Percentiles rank a stretch among this genome's conserved stretches.
phyloP scores from a whole-genome alignment of 2,113 vertebrate genomes.

The Chlamydotis undulata region DNA sequence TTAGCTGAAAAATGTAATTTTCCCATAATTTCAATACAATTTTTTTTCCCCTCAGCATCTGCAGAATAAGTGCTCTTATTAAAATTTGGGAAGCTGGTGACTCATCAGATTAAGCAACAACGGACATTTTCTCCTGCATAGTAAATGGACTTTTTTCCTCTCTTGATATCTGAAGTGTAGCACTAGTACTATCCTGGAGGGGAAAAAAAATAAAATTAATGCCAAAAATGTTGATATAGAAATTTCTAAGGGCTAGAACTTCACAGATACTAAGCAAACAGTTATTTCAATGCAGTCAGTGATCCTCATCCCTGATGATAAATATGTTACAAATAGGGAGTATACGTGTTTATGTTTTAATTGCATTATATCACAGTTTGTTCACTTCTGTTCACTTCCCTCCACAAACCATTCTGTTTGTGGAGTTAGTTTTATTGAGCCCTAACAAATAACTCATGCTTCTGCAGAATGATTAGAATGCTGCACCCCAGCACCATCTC shows the following conservation, averaged over 20 bases:
- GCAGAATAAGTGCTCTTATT: conserved; percentile 16
- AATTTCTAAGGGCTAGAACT: background rate
- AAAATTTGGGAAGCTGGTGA: conserved; percentile 34
- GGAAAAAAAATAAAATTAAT: background rate
- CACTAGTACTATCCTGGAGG: background rate
- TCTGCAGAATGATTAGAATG: background rate
- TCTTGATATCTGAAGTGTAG: background rate
- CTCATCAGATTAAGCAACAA: conserved; percentile 30
- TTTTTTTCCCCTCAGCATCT: background rate
- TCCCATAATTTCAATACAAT: background rate
- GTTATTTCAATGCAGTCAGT: background rate
- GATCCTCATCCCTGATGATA: background rate
- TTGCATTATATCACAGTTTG: background rate
- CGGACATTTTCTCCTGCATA: background rate
- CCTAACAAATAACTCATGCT: background rate
- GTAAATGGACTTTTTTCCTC: background rate
- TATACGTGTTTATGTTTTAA: background rate
- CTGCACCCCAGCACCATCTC: background rate
- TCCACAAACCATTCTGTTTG: background rate
- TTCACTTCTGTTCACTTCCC: background rate
- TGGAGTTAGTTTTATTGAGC: background rate
- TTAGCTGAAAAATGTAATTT: conserved; percentile 36
- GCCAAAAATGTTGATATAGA: background rate
- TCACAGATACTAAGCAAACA: background rate
- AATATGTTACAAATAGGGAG: background rate